These are phyloP conservation scores for Indicator indicator DNA, from an alignment of 2,113 vertebrate genomes.

Conservation along the genomic window DNA sequence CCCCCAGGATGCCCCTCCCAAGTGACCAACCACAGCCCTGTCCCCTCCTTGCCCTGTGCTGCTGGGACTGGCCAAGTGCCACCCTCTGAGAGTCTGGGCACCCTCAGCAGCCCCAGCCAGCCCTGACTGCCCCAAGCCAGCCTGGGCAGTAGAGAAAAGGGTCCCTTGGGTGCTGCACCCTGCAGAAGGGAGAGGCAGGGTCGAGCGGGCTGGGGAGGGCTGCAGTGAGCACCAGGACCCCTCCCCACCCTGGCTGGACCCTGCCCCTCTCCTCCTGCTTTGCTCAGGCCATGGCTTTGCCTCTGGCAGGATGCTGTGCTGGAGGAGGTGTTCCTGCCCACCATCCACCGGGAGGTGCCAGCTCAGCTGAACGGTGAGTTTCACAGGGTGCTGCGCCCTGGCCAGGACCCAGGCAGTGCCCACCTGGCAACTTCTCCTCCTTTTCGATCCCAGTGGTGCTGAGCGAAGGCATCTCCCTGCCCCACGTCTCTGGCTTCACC, in stretches of 20 bases:
- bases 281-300: not conserved
- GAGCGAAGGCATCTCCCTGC: slow-evolving; percentile 16
- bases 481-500: slow-evolving; percentile 1
- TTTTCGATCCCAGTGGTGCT: not conserved
- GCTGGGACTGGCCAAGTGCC: not conserved
- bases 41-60: not conserved
- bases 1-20: rapidly evolving
- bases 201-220: rapidly evolving
- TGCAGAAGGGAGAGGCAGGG: not conserved
- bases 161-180: not conserved
- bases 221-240: not conserved
- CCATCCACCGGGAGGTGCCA: not conserved
- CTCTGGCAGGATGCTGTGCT: slow-evolving; percentile 3
- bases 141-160: not conserved
- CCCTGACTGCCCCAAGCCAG: rapidly evolving
- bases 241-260: not conserved
- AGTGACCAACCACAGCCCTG: rapidly evolving
- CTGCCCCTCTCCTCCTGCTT: not conserved
- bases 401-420: rapidly evolving
- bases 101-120: not conserved
- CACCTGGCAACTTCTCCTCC: not conserved
- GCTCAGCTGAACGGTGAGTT: slow-evolving; percentile 17
- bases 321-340: slow-evolving; percentile 30
- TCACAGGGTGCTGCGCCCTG: rapidly evolving
- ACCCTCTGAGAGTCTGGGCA: not conserved